A percentile compares a stretch with the other conserved stretches of the same genome.
phyloP scores from a whole-genome alignment of 2,888 invertebrate species.

The Thecophora atra region DNA sequence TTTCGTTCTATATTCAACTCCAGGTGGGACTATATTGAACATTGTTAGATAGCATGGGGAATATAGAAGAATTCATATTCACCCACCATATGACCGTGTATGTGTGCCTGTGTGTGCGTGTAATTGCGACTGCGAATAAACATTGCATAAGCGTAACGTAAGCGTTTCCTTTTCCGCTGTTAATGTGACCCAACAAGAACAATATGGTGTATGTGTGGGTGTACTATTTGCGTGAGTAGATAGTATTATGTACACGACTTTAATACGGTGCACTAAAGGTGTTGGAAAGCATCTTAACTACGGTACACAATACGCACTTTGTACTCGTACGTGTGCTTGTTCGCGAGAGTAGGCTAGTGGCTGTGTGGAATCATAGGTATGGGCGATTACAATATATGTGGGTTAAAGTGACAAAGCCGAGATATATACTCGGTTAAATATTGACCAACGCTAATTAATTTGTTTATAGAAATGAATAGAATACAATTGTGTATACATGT shows the following conservation, averaged over 20 bases:
- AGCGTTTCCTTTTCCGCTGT: not conserved
- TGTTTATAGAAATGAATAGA: not conserved
- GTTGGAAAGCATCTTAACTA: too few species aligned
- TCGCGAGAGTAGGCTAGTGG: slow-evolving; percentile 11
- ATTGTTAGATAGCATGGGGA: too few species aligned
- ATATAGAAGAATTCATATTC: too few species aligned
- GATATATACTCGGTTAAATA: slow-evolving; percentile 11
- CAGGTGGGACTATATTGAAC: too few species aligned
- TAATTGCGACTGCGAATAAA: not conserved
- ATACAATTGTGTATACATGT: slow-evolving; percentile 29
- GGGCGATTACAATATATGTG: slow-evolving; percentile 5
- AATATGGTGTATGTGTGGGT: not conserved
- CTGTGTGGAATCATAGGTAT: slow-evolving; percentile 32
- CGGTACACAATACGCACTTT: too few species aligned
- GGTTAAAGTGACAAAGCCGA: slow-evolving; percentile 5
- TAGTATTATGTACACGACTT: too few species aligned
- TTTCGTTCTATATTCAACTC: too few species aligned
- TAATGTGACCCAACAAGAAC: not conserved
- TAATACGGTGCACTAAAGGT: too few species aligned
- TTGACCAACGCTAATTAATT: slow-evolving; percentile 16
- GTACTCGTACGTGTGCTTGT: slow-evolving; percentile 26
- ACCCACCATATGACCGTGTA: not conserved
- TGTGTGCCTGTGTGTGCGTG: not conserved
- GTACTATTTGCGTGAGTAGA: slow-evolving; percentile 4
- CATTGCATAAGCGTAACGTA: not conserved